phyloP scores from a whole-genome alignment of 2,797 vertebrate genomes.

The Syncerus caffer region DNA sequence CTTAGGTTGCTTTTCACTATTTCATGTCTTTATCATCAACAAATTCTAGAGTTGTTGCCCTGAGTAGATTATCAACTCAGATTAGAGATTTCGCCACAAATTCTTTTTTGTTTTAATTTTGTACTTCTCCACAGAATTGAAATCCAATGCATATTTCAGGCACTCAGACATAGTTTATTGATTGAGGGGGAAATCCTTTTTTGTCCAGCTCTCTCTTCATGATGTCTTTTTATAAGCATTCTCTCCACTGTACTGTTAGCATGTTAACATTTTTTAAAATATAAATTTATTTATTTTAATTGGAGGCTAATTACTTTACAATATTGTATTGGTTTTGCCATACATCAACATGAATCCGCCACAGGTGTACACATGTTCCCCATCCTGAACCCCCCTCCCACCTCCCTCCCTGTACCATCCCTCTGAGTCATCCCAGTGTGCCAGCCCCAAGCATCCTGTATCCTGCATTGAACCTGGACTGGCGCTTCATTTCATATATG shows the following conservation, averaged over 20 bases:
- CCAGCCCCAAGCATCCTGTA: too few species aligned
- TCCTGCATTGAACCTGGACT: too few species aligned
- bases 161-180: background rate
- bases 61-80: background rate
- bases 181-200: background rate
- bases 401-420: too few species aligned
- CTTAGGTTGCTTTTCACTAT: background rate
- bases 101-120: background rate
- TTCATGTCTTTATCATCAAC: background rate
- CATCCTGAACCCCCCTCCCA: too few species aligned
- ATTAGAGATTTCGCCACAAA: background rate
- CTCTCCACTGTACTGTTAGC: background rate
- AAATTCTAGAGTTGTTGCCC: background rate
- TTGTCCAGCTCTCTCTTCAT: background rate
- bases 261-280: background rate
- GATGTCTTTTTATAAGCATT: background rate
- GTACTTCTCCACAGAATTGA: background rate
- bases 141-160: background rate
- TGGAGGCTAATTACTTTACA: too few species aligned
- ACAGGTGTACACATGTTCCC: accelerated
- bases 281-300: too few species aligned
- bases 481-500: too few species aligned
- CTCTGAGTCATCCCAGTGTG: too few species aligned
- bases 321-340: too few species aligned
- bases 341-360: too few species aligned